phyloP scores from a whole-genome alignment of 2,888 invertebrate species.

The Cheilosia pagana region DNA sequence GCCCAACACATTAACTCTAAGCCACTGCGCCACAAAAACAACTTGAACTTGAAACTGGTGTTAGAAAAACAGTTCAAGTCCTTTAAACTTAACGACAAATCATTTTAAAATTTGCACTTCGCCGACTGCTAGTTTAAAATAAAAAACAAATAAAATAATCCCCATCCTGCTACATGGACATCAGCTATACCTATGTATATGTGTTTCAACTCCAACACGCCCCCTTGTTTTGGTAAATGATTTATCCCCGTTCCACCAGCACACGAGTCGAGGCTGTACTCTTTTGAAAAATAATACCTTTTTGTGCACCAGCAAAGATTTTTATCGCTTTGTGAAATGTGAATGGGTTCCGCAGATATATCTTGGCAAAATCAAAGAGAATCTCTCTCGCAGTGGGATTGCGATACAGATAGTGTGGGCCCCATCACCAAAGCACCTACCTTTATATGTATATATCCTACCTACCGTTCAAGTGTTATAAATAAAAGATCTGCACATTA shows the following conservation, averaged over 20 bases:
- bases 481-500: conserved; percentile 73
- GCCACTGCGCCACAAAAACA: too few species aligned
- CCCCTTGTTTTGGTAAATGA: conserved; percentile 64
- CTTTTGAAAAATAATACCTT: conserved; percentile 71
- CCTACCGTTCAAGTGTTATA: conserved; percentile 70
- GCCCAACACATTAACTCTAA: too few species aligned
- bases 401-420: conserved; percentile 10
- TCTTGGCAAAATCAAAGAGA: conserved; percentile 61
- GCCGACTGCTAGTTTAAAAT: neutral
- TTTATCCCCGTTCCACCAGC: conserved; percentile 52
- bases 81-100: neutral
- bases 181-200: neutral
- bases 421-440: too few species aligned
- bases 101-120: conserved; percentile 1
- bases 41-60: too few species aligned
- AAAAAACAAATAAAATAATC: neutral
- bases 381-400: conserved; percentile 20
- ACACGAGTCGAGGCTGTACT: conserved; percentile 41
- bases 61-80: neutral
- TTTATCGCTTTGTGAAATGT: conserved; percentile 71
- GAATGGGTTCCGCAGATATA: conserved; percentile 67
- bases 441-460: neutral
- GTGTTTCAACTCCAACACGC: conserved; percentile 30
- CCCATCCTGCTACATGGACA: neutral
- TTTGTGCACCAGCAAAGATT: conserved; percentile 55